Base-by-base conservation (phyloP, 2,888 invertebrate genomes). In the Stomorhina lunata region DNA sequence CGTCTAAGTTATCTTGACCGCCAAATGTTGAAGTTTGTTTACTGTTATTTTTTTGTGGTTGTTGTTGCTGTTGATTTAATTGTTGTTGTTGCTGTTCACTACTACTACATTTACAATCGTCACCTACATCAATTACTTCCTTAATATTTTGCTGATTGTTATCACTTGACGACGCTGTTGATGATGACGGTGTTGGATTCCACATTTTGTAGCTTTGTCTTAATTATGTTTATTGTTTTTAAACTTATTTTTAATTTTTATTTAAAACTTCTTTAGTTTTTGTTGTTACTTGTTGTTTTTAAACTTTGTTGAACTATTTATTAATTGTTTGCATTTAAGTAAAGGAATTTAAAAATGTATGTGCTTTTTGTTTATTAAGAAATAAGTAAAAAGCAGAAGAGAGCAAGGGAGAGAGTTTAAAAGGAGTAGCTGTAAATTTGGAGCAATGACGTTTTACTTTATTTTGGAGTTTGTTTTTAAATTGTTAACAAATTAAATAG, bases 171-270 rank as follows among this genome's bases (percentile, higher is more conserved):
- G 84, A 81, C 80, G 83, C 73, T 82, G 85, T 86, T 88, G 88
- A 65, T 86, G 86, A 85, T 73, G 84, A 83, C 80, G 82, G 77
- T 83, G 84, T 88, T 88, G 88, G 85, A 84, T 86, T 87, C 89
- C 87, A 89, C 89, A 89, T 89, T 88, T 89, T 89, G 87, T 78
- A 63, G 83, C 53, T 81, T 69, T 80, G 57, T 72, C 22, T 83
- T 83, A 73, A 48, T 68, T 55, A 37, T 81, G 43, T 55, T 79
- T 53, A 50, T 57, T 34, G 53, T 43, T 80, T 81, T 81, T 34
- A 61, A 75, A 55, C 71, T 29, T 63, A 71, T 84, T 66, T 25
- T 76, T 37, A 50, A n/a, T n/a, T 68, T 37, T 71, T 65, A 53
- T 37, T 65, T 48, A 50, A 15, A 15, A 34, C 48, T 80, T 27